Evolutionary conservation across 30 jellyfish, hydroid and myxozoan genomes (phyloP).

Genomic region (Cassiopea xamachana): DNA sequence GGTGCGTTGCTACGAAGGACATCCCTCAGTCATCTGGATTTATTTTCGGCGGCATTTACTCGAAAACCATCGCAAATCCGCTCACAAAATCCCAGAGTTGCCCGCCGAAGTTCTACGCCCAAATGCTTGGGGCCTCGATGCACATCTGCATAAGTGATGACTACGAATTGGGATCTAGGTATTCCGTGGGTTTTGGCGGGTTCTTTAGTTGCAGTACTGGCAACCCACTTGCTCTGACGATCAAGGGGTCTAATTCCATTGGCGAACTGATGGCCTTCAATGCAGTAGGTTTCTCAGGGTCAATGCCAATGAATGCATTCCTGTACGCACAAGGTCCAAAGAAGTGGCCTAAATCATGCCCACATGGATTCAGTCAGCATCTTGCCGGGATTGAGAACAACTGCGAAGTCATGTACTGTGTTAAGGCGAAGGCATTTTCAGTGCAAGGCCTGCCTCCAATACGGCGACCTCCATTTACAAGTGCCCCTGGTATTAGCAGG

Average conservation of each 20-base stretch:
- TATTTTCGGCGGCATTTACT: slow-evolving; percentile 82
- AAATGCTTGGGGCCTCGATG: slow-evolving; percentile 71
- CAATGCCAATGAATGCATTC: slow-evolving; percentile 40
- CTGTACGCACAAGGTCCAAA: slow-evolving; percentile 69
- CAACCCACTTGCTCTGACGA: slow-evolving; percentile 69
- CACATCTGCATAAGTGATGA: slow-evolving; percentile 83
- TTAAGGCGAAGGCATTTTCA: slow-evolving; percentile 71
- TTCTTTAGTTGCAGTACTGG: slow-evolving; percentile 80
- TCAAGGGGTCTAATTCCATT: slow-evolving; percentile 41
- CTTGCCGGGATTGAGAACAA: slow-evolving; percentile 72
- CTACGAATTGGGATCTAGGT: slow-evolving; percentile 70
- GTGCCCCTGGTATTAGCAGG: slow-evolving; percentile 57
- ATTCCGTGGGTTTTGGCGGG: slow-evolving; percentile 77
- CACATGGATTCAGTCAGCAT: slow-evolving; percentile 80
- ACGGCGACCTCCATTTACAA: slow-evolving; percentile 77
- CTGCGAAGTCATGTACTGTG: slow-evolving; percentile 82
- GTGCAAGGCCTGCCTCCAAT: slow-evolving; percentile 68
- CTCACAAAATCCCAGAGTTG: slow-evolving; percentile 71
- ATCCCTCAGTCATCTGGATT: slow-evolving; percentile 73
- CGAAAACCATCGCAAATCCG: slow-evolving; percentile 70
- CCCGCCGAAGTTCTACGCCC: slow-evolving; percentile 82
- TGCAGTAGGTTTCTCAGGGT: neutral
- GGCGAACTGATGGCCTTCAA: slow-evolving; percentile 22
- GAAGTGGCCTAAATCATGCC: slow-evolving; percentile 81
- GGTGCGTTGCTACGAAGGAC: slow-evolving; percentile 76